Evolutionary conservation across 2,797 vertebrate species (phyloP).

Genomic region (Propithecus deckenii): DNA sequence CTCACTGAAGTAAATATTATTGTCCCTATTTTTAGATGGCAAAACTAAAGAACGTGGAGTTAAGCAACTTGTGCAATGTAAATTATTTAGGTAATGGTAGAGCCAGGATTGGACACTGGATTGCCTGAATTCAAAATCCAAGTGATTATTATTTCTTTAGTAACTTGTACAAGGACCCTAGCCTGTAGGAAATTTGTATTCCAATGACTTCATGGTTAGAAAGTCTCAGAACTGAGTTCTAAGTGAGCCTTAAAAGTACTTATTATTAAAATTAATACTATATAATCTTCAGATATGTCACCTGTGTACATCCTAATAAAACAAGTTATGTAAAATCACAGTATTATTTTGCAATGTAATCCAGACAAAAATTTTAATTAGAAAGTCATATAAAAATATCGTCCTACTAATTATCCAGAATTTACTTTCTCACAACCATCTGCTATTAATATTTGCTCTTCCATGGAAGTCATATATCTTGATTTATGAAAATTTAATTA

Average conservation of each 20-base stretch:
- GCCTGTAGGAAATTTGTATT: not conserved
- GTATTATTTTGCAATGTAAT: not conserved
- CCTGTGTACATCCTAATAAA: not conserved
- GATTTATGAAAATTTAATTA: not conserved
- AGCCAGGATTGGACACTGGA: not conserved
- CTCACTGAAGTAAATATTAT: not conserved
- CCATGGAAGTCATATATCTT: not conserved
- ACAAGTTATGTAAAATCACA: not conserved
- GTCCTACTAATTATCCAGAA: not conserved
- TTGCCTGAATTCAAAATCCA: not conserved
- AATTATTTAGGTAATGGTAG: not conserved
- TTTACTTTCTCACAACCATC: not conserved
- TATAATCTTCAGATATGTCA: conserved; percentile 17
- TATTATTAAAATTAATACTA: not conserved
- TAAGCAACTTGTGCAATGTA: not conserved
- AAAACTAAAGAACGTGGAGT: not conserved
- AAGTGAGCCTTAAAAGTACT: not conserved
- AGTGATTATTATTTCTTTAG: not conserved
- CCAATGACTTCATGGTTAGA: not conserved
- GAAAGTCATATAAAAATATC: not conserved
- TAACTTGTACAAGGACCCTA: not conserved
- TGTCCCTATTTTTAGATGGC: not conserved
- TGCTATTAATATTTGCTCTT: not conserved
- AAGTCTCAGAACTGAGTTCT: not conserved
- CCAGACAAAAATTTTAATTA: not conserved